Evolutionary conservation across 2,113 vertebrate species (phyloP).

Genomic region (Arothron firmamentum): DNA sequence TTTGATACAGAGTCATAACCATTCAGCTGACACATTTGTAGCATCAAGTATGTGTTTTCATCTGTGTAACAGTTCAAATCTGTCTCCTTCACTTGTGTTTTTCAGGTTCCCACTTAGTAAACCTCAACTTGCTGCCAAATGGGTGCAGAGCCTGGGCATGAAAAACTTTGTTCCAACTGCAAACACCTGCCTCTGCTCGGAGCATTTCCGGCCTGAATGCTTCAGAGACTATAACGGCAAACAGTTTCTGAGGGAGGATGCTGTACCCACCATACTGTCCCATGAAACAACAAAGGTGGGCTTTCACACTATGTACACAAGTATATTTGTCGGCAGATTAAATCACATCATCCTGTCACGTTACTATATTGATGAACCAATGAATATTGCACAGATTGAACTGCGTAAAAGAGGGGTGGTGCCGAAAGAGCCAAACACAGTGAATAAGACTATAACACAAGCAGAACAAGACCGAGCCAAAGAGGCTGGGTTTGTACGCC

Average conservation of each 20-base stretch:
- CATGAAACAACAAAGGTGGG: constrained; percentile 66
- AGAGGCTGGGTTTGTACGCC: constrained; percentile 47
- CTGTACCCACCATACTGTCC: constrained; percentile 73
- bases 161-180: constrained; percentile 73
- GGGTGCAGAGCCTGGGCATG: constrained; percentile 75
- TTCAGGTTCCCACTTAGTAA: constrained; percentile 77
- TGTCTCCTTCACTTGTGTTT: not conserved
- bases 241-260: constrained; percentile 78
- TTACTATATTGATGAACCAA: not conserved
- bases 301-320: not conserved
- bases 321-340: not conserved
- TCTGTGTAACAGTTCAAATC: no score
- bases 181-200: constrained; percentile 78
- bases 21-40: no score
- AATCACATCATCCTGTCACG: not conserved
- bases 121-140: constrained; percentile 73
- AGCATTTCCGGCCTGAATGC: constrained; percentile 76
- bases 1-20: no score
- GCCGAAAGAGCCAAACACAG: constrained; percentile 55
- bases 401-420: constrained; percentile 67
- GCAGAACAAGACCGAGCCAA: constrained; percentile 54
- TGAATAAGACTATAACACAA: constrained; percentile 29
- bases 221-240: constrained; percentile 80
- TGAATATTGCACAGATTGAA: constrained; percentile 63
- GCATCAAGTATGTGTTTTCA: no score